A percentile compares a stretch with the other conserved stretches of the same genome.
phyloP scores from a whole-genome alignment of 2,888 invertebrate species.

The Phaedon cochleariae region DNA sequence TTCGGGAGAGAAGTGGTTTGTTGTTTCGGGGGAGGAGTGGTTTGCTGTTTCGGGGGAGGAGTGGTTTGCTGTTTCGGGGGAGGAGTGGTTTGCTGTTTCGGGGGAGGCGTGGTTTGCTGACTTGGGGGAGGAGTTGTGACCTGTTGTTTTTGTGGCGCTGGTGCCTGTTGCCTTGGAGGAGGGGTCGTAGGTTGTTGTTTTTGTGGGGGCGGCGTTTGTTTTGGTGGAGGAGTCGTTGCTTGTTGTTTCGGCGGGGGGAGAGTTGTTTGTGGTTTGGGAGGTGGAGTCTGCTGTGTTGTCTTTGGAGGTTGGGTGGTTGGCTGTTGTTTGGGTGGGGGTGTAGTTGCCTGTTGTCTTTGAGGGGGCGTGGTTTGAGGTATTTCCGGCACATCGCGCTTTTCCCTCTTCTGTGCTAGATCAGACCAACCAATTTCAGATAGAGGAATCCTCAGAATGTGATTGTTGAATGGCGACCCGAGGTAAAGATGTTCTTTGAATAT shows the following conservation, averaged over 20 bases:
- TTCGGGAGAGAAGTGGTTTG: constrained; percentile 23
- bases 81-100: constrained; percentile 21
- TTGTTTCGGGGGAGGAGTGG: constrained; percentile 23
- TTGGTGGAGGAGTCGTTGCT: constrained; percentile 41
- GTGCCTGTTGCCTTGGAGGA: constrained; percentile 34
- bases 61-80: constrained; percentile 12
- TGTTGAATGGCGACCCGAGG: constrained; percentile 74
- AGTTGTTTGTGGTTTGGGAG: constrained; percentile 32
- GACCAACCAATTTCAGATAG: constrained; percentile 63
- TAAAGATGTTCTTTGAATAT: constrained; percentile 72
- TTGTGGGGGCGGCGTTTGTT: constrained; percentile 31
- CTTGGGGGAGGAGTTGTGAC: constrained; percentile 22
- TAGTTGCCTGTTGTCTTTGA: constrained; percentile 29
- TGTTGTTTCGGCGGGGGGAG: constrained; percentile 28
- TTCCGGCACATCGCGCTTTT: constrained; percentile 27
- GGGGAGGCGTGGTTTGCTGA: constrained; percentile 18
- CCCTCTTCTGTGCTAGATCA: constrained; percentile 42
- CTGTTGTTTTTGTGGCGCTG: constrained; percentile 26
- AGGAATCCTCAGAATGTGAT: constrained; percentile 72
- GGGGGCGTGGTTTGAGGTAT: constrained; percentile 38
- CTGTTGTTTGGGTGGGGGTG: constrained; percentile 43
- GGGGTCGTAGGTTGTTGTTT: constrained; percentile 32
- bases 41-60: constrained; percentile 21
- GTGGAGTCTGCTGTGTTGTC: constrained; percentile 25
- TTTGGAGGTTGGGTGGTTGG: constrained; percentile 30